phyloP scores from a whole-genome alignment of 2,113 vertebrate species.

The Podiceps cristatus region DNA sequence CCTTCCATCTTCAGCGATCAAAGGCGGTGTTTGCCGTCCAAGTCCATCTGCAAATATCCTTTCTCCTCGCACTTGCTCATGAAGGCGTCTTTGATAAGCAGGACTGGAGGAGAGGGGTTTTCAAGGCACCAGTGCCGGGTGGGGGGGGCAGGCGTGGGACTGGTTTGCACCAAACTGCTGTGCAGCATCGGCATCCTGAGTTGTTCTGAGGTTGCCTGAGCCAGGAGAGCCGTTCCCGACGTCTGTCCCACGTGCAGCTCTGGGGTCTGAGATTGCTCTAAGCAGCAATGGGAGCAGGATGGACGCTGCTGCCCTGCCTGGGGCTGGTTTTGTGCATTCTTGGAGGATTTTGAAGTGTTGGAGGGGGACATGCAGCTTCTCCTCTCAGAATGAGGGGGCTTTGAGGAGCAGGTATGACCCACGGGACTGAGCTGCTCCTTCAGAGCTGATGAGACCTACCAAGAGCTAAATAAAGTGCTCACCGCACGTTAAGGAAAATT shows the following conservation, averaged over 20 bases:
- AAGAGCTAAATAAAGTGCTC: neutral
- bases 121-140: too few relatives aligned
- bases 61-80: too few relatives aligned
- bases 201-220: neutral
- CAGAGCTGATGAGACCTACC: neutral
- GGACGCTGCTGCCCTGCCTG: neutral
- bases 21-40: too few relatives aligned
- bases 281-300: neutral
- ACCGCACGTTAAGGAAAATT: neutral
- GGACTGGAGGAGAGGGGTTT: neutral
- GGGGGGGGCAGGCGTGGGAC: neutral
- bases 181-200: neutral
- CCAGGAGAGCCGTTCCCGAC: neutral
- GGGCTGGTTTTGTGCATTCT: neutral
- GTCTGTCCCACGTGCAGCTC: neutral
- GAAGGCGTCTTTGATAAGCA: too few relatives aligned
- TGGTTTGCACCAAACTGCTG: neutral
- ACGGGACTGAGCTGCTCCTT: neutral
- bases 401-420: neutral
- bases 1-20: too few relatives aligned
- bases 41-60: too few relatives aligned
- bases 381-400: neutral
- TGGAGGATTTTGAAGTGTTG: neutral
- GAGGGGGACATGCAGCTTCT: neutral
- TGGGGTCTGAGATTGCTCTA: neutral